Conservation (phyloP, 2,797 vertebrate genomes). For the Parambassis ranga region DNA sequence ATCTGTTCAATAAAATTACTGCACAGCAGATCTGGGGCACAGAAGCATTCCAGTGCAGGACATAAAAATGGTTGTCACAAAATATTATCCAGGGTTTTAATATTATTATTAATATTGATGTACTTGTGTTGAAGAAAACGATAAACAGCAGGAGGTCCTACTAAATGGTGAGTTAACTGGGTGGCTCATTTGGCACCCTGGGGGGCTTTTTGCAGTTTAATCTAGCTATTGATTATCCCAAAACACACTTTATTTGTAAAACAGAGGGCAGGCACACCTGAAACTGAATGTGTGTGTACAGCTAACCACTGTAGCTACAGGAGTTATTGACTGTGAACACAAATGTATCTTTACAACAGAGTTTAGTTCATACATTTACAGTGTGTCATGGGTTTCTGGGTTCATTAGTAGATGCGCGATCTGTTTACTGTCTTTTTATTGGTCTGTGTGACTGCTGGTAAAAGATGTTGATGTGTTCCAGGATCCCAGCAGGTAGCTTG, state of each 20-base stretch:
- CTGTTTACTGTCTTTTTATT: too few species aligned
- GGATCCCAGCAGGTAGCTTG: not conserved
- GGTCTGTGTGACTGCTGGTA: too few species aligned
- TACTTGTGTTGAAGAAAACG: too few species aligned
- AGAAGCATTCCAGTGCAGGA: not conserved
- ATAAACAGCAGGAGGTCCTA: slow-evolving; percentile 9
- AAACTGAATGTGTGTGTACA: not conserved
- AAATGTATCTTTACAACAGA: not conserved
- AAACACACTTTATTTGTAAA: slow-evolving; percentile 1
- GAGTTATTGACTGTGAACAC: not conserved
- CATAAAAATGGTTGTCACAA: not conserved
- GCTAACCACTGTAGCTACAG: not conserved
- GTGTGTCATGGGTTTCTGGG: not conserved
- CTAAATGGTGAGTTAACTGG: slow-evolving; percentile 1
- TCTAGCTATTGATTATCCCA: slow-evolving; percentile 6
- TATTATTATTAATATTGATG: too few species aligned
- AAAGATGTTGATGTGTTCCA: not conserved
- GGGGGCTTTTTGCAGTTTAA: not conserved
- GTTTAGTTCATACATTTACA: not conserved
- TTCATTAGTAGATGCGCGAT: not conserved
- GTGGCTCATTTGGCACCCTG: not conserved
- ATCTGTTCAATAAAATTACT: slow-evolving; percentile 9
- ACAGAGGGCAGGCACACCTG: not conserved
- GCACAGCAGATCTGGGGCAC: not conserved
- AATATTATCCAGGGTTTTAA: not conserved